A percentile compares a stretch with the other conserved stretches of the same genome.
Evolutionary conservation across 1,140 invertebrate genomes (phyloP).

Genomic region (Hydropsyche tenuis): DNA sequence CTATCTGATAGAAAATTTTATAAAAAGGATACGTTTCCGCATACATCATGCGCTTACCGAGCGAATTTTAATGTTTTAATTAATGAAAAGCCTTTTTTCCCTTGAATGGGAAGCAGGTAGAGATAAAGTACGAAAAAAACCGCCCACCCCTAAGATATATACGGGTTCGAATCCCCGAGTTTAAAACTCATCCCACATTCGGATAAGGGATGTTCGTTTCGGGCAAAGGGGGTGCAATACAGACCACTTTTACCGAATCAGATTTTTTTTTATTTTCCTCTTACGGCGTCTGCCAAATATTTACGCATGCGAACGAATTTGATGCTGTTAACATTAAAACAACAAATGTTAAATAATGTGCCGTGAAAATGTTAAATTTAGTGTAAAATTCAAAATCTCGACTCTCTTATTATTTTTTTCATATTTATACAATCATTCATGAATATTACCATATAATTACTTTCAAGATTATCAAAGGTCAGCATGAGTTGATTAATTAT

Average conservation of each 20-base stretch:
- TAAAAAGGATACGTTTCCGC: slow-evolving; percentile 45
- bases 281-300: slow-evolving; percentile 38
- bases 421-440: too few relatives aligned
- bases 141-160: slow-evolving; percentile 33
- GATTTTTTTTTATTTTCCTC: slow-evolving; percentile 34
- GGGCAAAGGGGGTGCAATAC: slow-evolving; percentile 27
- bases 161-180: slow-evolving; percentile 32
- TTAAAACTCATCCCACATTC: slow-evolving; percentile 18
- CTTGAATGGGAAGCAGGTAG: slow-evolving; percentile 38
- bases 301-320: slow-evolving; percentile 38
- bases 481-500: too few relatives aligned
- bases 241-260: slow-evolving; percentile 43
- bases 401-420: too few relatives aligned
- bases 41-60: slow-evolving; percentile 41
- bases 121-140: slow-evolving; percentile 19
- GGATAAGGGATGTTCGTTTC: slow-evolving; percentile 25
- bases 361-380: slow-evolving; percentile 40
- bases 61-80: slow-evolving; percentile 50
- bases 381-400: background rate
- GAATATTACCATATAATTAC: too few relatives aligned
- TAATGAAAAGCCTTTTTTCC: slow-evolving; percentile 50
- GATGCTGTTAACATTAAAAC: background rate
- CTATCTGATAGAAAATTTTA: slow-evolving; percentile 45
- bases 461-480: too few relatives aligned
- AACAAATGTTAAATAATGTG: slow-evolving; percentile 47